Base-by-base conservation (phyloP, 2,113 vertebrate species). In the Empidonax alnorum region DNA sequence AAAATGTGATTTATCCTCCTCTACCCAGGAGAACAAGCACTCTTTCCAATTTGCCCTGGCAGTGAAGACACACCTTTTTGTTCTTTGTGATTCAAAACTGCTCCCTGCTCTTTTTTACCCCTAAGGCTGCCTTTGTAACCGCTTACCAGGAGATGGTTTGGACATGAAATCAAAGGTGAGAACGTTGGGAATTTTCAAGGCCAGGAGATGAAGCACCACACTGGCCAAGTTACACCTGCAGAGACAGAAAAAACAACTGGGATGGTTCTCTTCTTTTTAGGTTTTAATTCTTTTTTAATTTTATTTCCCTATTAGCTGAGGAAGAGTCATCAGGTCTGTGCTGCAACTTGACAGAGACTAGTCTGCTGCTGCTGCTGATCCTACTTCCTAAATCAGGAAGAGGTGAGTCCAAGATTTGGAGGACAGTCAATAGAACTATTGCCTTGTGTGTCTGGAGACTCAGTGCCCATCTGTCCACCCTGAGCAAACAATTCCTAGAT, bases 161-260 rank as follows among this genome's bases (percentile, higher is more conserved):
- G 99, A 99, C 98, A 99, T 98, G 96, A 99, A 99, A 92, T 99
- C 99, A 97, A 99, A 99, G 80, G 98, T 99, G 62, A 99, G 98
- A 80, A 99, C 98, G 3, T 99, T 97, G 74, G 98, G 98, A 94
- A 99, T 98, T 87, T 98, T 98, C 92, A 99, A 97, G 30, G 99
- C 99, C 73, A 99, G 97, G 42, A 99, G 98, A 90, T 99, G 99
- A 76, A 99, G 98, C 94, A 99, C 96, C 80, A 99, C 99, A 0
- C 98, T 97, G 9, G 99, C 98, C 66, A 99, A 91, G 95, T 99
- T 99, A 97, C 99, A 99, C 97, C 99, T 99, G 91, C 62, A 95
- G 0, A 92, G 47, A 71, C n/a, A 94, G 35, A 84, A 78, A 79
- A 55, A 58, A 12, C 12, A 66, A 24, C 1, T 18, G 12, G 76